Evolutionary conservation across 2,888 invertebrate species (phyloP).

Genomic region (Phymatocera aterrima): DNA sequence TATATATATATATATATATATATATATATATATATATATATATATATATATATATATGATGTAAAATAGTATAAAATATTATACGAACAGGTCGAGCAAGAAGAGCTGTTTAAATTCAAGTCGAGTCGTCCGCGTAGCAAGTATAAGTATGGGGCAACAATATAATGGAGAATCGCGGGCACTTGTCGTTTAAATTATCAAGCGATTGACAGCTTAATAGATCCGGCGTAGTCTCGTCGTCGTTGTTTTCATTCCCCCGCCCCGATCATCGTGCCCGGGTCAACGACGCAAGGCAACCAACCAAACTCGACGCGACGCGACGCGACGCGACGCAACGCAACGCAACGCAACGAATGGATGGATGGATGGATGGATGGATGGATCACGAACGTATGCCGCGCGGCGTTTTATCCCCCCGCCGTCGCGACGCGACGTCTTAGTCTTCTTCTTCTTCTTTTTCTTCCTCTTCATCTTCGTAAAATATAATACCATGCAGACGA

Average conservation of each 20-base stretch:
- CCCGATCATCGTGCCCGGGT: background rate
- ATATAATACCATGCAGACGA: background rate
- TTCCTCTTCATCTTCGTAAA: background rate
- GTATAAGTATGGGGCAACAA: background rate
- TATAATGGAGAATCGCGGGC: slow-evolving; percentile 8
- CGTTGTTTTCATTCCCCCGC: slow-evolving; percentile 18
- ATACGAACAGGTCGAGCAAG: background rate
- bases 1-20: too few relatives aligned
- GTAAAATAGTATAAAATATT: background rate
- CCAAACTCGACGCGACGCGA: too few relatives aligned
- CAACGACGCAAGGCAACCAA: too few relatives aligned
- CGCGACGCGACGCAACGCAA: background rate
- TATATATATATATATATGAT: too few relatives aligned
- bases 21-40: too few relatives aligned
- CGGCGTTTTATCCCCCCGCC: background rate
- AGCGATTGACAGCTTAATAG: slow-evolving; percentile 58
- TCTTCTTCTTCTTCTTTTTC: background rate
- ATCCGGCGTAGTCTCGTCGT: slow-evolving; percentile 9
- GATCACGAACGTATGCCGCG: background rate
- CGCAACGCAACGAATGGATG: too few relatives aligned
- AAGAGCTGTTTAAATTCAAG: slow-evolving; percentile 17
- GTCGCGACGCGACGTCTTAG: background rate
- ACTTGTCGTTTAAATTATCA: slow-evolving; percentile 55
- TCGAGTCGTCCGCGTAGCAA: background rate
- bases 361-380: background rate